A percentile compares a stretch with the other conserved stretches of the same genome.
phyloP scores from a whole-genome alignment of 2,888 invertebrate species.

The Lacanobia wlatinum region DNA sequence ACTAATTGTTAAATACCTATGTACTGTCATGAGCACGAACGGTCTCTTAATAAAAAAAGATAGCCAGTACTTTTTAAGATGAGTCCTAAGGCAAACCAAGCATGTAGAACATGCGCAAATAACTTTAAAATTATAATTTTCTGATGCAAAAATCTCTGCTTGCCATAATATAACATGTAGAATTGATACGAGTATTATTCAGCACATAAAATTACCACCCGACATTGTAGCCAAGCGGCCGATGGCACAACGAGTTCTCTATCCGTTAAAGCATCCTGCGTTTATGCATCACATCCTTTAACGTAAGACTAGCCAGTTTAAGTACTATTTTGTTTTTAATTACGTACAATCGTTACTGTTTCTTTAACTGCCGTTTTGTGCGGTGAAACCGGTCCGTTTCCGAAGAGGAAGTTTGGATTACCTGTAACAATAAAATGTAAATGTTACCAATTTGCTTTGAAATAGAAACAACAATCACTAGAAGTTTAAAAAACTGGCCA shows the following conservation, averaged over 20 bases:
- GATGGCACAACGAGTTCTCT: slow-evolving; percentile 48
- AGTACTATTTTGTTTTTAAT: slow-evolving; percentile 30
- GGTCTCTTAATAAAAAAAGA: not conserved
- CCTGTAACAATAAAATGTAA: slow-evolving; percentile 51
- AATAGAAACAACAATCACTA: not conserved
- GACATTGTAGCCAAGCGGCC: slow-evolving; percentile 10
- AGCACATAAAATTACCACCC: slow-evolving; percentile 3
- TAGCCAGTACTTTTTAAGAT: not conserved
- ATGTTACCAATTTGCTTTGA: slow-evolving; percentile 10
- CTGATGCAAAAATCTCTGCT: slow-evolving; percentile 1
- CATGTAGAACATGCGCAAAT: no score
- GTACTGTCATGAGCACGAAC: no score
- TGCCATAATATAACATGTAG: not conserved
- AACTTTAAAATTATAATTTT: slow-evolving; percentile 5
- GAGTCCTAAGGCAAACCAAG: no score
- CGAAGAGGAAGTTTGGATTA: slow-evolving; percentile 46
- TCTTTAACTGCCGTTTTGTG: slow-evolving; percentile 34
- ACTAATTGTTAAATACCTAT: no score
- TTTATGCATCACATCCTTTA: slow-evolving; percentile 28
- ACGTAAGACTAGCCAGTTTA: slow-evolving; percentile 11
- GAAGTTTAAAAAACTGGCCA: no score
- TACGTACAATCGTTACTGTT: slow-evolving; percentile 39
- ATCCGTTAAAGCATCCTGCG: slow-evolving; percentile 47
- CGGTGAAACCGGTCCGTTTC: slow-evolving; percentile 52
- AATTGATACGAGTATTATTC: not conserved